Percentiles rank a stretch among this genome's conserved stretches.
Conservation (phyloP, 2,888 invertebrate species). For the Parnassius smintheus region DNA sequence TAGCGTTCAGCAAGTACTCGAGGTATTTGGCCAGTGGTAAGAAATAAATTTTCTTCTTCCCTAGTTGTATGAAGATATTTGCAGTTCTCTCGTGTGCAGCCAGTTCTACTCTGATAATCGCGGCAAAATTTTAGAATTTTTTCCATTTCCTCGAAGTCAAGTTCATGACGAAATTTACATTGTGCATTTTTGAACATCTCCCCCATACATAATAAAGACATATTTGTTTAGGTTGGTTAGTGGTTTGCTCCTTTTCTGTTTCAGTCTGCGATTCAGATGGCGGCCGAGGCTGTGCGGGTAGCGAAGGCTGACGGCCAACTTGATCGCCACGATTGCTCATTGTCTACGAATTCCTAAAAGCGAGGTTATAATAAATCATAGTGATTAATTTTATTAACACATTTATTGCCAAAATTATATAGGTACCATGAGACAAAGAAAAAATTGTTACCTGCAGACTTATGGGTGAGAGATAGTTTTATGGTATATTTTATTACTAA, state of each 20-base stretch:
- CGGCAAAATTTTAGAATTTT: conserved; percentile 63
- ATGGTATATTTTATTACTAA: too few relatives aligned
- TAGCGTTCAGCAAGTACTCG: conserved; percentile 56
- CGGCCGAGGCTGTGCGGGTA: conserved; percentile 42
- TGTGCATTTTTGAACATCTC: conserved; percentile 54
- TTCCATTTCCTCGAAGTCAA: conserved; percentile 60
- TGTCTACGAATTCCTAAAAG: conserved; percentile 21
- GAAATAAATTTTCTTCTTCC: conserved; percentile 12
- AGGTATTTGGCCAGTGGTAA: conserved; percentile 50
- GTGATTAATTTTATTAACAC: background rate
- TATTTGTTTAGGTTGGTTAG: conserved; percentile 37
- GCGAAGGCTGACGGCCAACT: conserved; percentile 58
- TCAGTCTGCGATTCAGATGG: conserved; percentile 40
- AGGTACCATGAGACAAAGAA: too few relatives aligned
- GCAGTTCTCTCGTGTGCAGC: conserved; percentile 57
- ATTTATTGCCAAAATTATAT: too few relatives aligned
- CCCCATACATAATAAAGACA: conserved; percentile 68
- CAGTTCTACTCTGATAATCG: conserved; percentile 62
- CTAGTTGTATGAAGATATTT: conserved; percentile 44
- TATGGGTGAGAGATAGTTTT: too few relatives aligned
- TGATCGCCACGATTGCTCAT: conserved; percentile 49
- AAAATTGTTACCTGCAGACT: too few relatives aligned
- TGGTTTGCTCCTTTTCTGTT: conserved; percentile 34
- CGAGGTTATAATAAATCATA: background rate
- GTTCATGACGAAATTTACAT: conserved; percentile 58